Conservation (phyloP, 2,888 invertebrate species). For the Pegoplata infirma region DNA sequence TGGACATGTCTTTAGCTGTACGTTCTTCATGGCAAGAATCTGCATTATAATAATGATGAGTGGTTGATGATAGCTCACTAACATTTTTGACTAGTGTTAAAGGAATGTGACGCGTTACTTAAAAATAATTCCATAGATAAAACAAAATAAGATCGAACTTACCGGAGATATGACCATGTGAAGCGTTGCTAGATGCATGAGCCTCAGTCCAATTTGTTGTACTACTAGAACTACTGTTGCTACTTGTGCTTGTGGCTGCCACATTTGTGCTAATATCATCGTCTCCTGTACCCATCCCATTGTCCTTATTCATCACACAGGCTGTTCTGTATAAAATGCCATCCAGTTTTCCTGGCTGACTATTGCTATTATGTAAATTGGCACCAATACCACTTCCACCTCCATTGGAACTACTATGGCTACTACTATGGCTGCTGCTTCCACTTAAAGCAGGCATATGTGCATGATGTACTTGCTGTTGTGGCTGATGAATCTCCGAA, state of each 20-base stretch:
- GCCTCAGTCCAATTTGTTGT: conserved; percentile 54
- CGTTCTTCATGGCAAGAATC: conserved; percentile 74
- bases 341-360: conserved; percentile 75
- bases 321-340: conserved; percentile 76
- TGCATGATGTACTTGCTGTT: conserved; percentile 61
- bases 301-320: conserved; percentile 76
- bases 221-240: conserved; percentile 59
- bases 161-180: conserved; percentile 75
- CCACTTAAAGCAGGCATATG: conserved; percentile 57
- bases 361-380: conserved; percentile 73
- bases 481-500: conserved; percentile 69
- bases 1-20: conserved; percentile 70
- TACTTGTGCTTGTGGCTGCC: conserved; percentile 64
- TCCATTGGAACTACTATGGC: conserved; percentile 62
- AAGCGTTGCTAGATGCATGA: conserved; percentile 60
- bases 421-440: conserved; percentile 56
- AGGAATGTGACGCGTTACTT: not conserved
- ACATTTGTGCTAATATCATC: conserved; percentile 73
- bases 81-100: conserved; percentile 74
- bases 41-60: conserved; percentile 77
- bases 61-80: conserved; percentile 77
- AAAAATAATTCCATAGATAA: not conserved
- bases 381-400: conserved; percentile 62
- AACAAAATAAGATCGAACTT: too few species aligned
- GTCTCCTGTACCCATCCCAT: conserved; percentile 66